Base-by-base conservation (phyloP, 1,140 invertebrate species). In the Arctopsyche grandis region DNA sequence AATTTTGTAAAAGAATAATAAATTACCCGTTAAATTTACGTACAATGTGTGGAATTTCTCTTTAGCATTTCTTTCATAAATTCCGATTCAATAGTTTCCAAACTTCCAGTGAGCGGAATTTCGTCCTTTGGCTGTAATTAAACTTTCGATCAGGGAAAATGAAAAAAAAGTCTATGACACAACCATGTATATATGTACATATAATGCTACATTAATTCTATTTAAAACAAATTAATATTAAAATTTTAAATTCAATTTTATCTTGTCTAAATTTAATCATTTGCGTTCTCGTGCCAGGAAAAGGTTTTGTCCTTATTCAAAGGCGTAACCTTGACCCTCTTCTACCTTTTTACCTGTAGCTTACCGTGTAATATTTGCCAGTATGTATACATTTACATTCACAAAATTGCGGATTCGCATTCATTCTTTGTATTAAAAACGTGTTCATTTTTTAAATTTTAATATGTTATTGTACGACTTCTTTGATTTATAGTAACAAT, bases 291-390 rank as follows among this genome's bases (percentile, higher is more conserved):
- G 63, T 66, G 63, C 12, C 63, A 66, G 21, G 21, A 22, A 66
- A 66, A 66, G 22, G 22, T 29, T 66, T 66, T 22, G 63, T 66
- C 63, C 63, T 66, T 66, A 29, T 66, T 66, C 63, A 26, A 66
- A 66, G 63, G 63, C 63, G 63, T 66, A 66, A 66, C 63, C 63
- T 66, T 66, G 63, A 66, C 63, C 56, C 63, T 66, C 63, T 66
- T 60, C 10, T 22, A 19, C 63, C 21, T 66, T 60, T 66, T 66
- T 66, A 66, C 63, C 63, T 66, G 63, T 66, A 66, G 63, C 63
- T 66, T 29, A 29, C 63, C n/a, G 63, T 26, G 24, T 22, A 16
- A 60, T 60, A 38, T 38, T 38, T 16, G 56, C 24, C 14, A 9
- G 63, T 66, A 38, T 38, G 63, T 66, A 38, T 38, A 38, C 29